A percentile compares a stretch with the other conserved stretches of the same genome.
Conservation (phyloP, 1,140 invertebrate species). For the Ruditapes philippinarum region DNA sequence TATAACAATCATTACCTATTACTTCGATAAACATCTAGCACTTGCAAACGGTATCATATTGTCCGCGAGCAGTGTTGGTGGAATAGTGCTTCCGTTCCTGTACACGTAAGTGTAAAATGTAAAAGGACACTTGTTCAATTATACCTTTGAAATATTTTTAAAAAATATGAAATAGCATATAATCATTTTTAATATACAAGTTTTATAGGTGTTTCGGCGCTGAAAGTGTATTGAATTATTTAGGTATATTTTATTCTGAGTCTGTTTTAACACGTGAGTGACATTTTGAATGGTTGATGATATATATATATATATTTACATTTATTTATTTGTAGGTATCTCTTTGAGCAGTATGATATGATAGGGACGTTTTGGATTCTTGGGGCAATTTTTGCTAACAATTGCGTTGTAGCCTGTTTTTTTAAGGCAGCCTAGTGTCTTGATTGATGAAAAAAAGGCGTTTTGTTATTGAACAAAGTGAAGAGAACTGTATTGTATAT, state of each 20-base stretch:
- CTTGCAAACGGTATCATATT: constrained; percentile 61
- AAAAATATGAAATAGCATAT: too few relatives aligned
- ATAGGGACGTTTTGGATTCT: constrained; percentile 36
- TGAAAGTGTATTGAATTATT: too few relatives aligned
- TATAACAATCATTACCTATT: constrained; percentile 61
- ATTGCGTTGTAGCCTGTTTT: constrained; percentile 41
- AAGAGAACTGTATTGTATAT: too few relatives aligned
- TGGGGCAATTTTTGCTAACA: constrained; percentile 7
- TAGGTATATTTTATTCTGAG: too few relatives aligned
- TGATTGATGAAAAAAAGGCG: not conserved
- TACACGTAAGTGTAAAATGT: constrained; percentile 62
- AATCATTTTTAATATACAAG: too few relatives aligned
- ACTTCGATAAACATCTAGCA: constrained; percentile 58
- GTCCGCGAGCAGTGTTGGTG: constrained; percentile 53
- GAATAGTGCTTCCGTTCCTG: constrained; percentile 39
- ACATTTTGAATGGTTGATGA: too few relatives aligned
- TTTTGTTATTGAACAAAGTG: not conserved
- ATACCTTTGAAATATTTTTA: too few relatives aligned
- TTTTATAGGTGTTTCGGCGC: too few relatives aligned
- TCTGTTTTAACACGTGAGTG: too few relatives aligned
- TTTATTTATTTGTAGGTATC: too few relatives aligned
- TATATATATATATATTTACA: too few relatives aligned
- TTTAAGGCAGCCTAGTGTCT: constrained; percentile 30
- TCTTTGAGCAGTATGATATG: not conserved
- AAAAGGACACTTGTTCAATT: too few relatives aligned